Evolutionary conservation across 2,113 vertebrate species (phyloP).

Genomic region (Leuciscus idus): DNA sequence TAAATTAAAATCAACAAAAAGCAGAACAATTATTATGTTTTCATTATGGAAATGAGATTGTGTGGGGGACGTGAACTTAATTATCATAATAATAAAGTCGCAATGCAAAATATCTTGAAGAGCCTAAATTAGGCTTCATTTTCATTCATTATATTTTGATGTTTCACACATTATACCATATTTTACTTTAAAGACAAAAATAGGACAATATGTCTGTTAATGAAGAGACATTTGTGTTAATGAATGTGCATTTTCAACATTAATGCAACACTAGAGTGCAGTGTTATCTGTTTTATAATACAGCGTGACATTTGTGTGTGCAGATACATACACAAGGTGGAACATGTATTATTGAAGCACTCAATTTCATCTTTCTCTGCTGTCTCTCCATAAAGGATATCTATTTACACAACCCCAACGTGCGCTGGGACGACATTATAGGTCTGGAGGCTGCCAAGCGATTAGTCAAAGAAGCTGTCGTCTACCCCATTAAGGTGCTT

Average conservation of each 20-base stretch:
- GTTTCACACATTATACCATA: background rate
- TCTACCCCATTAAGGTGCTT: conserved; percentile 92
- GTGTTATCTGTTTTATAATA: background rate
- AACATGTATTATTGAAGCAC: conserved; percentile 53
- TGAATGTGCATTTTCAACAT: background rate
- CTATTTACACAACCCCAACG: conserved; percentile 91
- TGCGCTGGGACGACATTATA: conserved; percentile 94
- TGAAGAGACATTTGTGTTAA: background rate
- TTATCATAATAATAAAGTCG: background rate
- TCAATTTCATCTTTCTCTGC: conserved; percentile 51
- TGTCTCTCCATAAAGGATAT: conserved; percentile 79
- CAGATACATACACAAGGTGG: background rate
- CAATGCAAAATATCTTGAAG: background rate
- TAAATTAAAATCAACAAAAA: background rate
- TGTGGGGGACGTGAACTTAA: background rate
- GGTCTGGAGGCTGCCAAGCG: conserved; percentile 93
- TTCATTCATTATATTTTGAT: background rate
- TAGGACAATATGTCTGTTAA: background rate
- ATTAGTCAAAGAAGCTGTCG: conserved; percentile 97
- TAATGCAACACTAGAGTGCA: conserved; percentile 23
- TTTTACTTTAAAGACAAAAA: background rate
- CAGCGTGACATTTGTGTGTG: background rate
- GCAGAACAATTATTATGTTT: background rate
- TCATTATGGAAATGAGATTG: background rate
- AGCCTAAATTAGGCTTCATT: background rate